These are phyloP conservation scores for Strix aluco DNA, from an alignment of 2,113 vertebrate species.

Conservation along the genomic window DNA sequence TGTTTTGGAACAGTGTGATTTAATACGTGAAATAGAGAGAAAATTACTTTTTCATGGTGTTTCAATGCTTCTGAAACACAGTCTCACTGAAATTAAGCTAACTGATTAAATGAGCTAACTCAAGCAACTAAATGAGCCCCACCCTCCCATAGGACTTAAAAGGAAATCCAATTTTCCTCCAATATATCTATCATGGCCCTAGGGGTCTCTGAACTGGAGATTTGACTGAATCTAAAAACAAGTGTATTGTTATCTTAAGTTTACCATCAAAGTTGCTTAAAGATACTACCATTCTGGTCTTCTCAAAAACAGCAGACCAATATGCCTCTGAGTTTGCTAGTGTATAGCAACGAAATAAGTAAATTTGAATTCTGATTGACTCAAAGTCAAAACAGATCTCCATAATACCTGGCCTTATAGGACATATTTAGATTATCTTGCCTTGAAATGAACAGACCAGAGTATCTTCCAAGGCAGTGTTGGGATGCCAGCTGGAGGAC, in stretches of 20 bases:
- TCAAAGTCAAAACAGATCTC: not conserved
- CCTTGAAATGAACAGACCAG: not conserved
- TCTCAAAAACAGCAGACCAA: not conserved
- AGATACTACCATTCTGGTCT: not conserved
- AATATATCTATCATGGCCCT: not conserved
- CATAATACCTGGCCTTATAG: not conserved
- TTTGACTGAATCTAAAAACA: not conserved
- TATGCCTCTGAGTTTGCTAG: not conserved
- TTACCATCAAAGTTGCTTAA: not conserved
- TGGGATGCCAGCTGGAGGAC: not conserved
- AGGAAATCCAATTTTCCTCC: not conserved
- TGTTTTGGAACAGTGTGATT: not conserved
- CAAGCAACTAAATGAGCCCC: not conserved
- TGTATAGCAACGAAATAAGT: not conserved
- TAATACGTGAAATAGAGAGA: not conserved
- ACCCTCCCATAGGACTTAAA: not conserved
- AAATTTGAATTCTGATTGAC: not conserved
- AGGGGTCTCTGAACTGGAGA: not conserved
- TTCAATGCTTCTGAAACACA: not conserved
- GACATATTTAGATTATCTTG: not conserved
- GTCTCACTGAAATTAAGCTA: not conserved
- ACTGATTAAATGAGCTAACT: constrained; percentile 22
- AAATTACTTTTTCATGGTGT: not conserved
- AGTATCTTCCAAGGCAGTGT: not conserved
- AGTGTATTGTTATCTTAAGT: not conserved